Evolutionary conservation across 2,113 vertebrate species (phyloP), one percentile per base, ranked within the genome.

Genomic region (Strix aluco): DNA sequence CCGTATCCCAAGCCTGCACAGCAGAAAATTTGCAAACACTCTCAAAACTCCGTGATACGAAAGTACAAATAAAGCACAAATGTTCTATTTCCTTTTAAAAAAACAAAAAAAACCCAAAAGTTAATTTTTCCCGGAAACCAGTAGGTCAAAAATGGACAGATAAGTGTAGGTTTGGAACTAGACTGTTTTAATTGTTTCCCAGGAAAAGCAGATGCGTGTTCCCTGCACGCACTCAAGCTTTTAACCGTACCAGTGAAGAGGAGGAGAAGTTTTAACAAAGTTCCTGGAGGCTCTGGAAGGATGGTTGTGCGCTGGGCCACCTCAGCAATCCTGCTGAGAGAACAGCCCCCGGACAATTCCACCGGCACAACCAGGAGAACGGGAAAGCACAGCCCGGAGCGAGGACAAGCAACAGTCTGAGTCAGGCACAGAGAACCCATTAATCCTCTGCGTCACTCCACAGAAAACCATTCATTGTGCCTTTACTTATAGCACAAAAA

Each of bases 281-380:
- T 4, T 69, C 83, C 69, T n/a, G n/a, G 20, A 11, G 47, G 11
- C 49, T 27, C 55, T 30, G 55, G 47, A 40, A 55, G 29, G 54
- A 7, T n/a, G 63, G 5, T 0, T 9, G 16, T 9, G 23, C 2
- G 2, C 2, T 26, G 57, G 63, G 42, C 40, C 17, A 36, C 58
- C 29, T 34, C 62, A 67, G 78, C 27, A 7, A 7, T 7, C 69
- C 20, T 13, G 6, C 4, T 13, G 25, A n/a, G 47, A 30, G 18
- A 5, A 61, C 20, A 26, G 62, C 30, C 40, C 46, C 26, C 59
- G 32, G 10, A 20, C 32, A 51, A 16, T 22, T 15, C 54, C 75
- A 25, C 12, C 5, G 18, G 44, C 71, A 81, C 19, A 47, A n/a
- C 36, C 17, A 40, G 34, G 17, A 66, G 62, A 65, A n/a, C 4